A percentile compares a stretch with the other conserved stretches of the same genome.
These are phyloP conservation scores for Embidobia sp. DNA, from an alignment of 2,888 invertebrate species.

Conservation along the genomic window DNA sequence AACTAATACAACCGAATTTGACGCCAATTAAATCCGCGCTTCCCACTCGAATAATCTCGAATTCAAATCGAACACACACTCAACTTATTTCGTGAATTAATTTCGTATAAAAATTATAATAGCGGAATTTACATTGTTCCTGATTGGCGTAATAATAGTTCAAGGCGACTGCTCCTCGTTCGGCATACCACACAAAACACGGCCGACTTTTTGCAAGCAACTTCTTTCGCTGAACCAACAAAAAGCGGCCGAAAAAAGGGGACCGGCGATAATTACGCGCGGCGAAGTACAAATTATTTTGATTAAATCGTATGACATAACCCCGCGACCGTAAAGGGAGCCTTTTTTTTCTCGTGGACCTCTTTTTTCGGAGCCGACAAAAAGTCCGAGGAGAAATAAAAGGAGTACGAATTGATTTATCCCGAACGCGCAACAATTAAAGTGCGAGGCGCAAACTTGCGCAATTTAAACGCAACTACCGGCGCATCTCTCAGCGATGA, in stretches of 20 bases:
- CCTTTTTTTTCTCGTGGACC: background rate
- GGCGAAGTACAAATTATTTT: constrained; percentile 29
- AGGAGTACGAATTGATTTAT: constrained; percentile 26
- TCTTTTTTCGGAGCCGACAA: background rate
- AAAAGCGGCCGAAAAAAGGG: constrained; percentile 20
- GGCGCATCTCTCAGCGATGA: too few relatives aligned
- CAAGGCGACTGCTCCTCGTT: constrained; percentile 38
- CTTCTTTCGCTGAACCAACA: constrained; percentile 11
- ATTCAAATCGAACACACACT: constrained; percentile 28
- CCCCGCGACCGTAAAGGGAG: background rate
- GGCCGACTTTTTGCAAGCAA: constrained; percentile 11
- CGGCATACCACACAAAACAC: constrained; percentile 17
- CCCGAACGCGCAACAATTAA: constrained; percentile 29
- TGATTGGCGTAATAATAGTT: constrained; percentile 38
- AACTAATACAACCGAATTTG: constrained; percentile 50
- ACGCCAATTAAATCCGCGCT: constrained; percentile 39
- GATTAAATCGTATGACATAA: constrained; percentile 34
- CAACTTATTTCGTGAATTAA: constrained; percentile 48
- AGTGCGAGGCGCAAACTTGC: constrained; percentile 25
- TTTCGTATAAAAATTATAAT: constrained; percentile 56
- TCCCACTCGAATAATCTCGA: constrained; percentile 44
- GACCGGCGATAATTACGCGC: constrained; percentile 10
- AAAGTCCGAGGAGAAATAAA: too few relatives aligned
- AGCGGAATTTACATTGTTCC: constrained; percentile 38
- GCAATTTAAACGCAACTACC: too few relatives aligned